These are phyloP conservation scores for Arrhamphus sclerolepis DNA, from an alignment of 2,797 vertebrate genomes.

Conservation along the genomic window DNA sequence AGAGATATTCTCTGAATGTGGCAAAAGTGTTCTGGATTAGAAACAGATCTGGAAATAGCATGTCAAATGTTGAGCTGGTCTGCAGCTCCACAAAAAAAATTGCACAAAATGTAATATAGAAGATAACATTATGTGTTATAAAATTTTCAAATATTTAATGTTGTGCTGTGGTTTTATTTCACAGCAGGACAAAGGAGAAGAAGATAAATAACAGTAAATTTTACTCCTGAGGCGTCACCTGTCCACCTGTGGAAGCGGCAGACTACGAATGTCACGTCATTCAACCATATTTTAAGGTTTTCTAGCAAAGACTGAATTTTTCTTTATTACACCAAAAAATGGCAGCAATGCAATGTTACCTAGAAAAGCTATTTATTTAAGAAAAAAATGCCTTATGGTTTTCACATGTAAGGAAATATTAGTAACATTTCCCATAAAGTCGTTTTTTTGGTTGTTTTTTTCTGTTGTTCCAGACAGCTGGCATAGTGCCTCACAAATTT, in stretches of 20 bases:
- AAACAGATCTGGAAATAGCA: too few relatives aligned
- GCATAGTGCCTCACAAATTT: not conserved
- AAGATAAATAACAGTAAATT: conserved; percentile 94
- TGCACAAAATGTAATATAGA: not conserved
- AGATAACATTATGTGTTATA: too few relatives aligned
- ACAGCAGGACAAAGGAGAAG: conserved; percentile 87
- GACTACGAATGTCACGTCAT: not conserved
- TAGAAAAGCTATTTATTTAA: conserved; percentile 36
- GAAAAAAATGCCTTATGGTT: not conserved
- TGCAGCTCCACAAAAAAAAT: not conserved
- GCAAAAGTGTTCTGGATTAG: too few relatives aligned
- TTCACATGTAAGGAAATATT: too few relatives aligned
- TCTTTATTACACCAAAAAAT: conserved; percentile 1
- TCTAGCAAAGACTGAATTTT: not conserved
- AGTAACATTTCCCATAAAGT: too few relatives aligned
- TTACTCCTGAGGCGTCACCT: conserved; percentile 83
- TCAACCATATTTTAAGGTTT: not conserved
- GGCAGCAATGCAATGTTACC: not conserved
- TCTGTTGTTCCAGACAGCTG: not conserved
- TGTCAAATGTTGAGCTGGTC: too few relatives aligned
- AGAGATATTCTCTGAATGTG: too few relatives aligned
- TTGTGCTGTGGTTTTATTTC: conserved; percentile 28
- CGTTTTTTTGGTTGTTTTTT: too few relatives aligned
- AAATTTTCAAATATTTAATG: too few relatives aligned
- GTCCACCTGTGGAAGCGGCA: not conserved